phyloP scores from a whole-genome alignment of 2,797 vertebrate species.

The Fistularia commersonii region DNA sequence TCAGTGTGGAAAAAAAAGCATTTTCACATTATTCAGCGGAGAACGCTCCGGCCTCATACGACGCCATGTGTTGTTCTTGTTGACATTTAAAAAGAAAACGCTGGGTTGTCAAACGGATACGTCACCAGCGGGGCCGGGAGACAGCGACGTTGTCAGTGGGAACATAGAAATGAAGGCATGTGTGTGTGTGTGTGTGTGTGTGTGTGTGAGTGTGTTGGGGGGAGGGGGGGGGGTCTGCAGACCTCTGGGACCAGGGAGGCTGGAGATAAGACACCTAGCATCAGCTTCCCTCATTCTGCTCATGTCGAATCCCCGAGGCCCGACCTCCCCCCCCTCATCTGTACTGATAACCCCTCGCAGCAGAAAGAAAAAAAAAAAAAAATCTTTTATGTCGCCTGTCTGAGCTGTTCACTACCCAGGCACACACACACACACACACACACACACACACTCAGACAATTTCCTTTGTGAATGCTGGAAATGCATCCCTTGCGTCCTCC shows the following conservation, averaged over 20 bases:
- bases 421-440: background rate
- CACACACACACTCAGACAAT: slow-evolving; percentile 1
- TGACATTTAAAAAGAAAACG: too few species aligned
- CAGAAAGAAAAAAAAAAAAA: slow-evolving; percentile 2
- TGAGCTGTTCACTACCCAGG: slow-evolving; percentile 15
- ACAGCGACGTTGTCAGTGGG: too few species aligned
- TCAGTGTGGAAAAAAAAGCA: too few species aligned
- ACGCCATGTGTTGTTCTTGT: too few species aligned
- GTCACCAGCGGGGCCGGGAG: too few species aligned
- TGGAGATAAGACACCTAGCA: slow-evolving; percentile 60
- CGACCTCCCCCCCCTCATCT: too few species aligned
- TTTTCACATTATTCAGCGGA: too few species aligned
- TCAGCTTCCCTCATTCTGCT: slow-evolving; percentile 39
- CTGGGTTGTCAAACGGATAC: too few species aligned
- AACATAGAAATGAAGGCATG: background rate
- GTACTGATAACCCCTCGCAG: slow-evolving; percentile 55
- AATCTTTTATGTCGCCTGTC: slow-evolving; percentile 40
- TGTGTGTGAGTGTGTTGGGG: background rate
- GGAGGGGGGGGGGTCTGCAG: slow-evolving; percentile 16
- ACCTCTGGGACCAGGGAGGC: slow-evolving; percentile 61
- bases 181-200: background rate
- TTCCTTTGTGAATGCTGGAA: slow-evolving; percentile 15
- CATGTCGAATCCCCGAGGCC: slow-evolving; percentile 51
- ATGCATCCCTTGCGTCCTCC: slow-evolving; percentile 7
- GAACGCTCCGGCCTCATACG: too few species aligned